Conservation (phyloP, 2,888 invertebrate genomes). For the Ectemnius continuus region DNA sequence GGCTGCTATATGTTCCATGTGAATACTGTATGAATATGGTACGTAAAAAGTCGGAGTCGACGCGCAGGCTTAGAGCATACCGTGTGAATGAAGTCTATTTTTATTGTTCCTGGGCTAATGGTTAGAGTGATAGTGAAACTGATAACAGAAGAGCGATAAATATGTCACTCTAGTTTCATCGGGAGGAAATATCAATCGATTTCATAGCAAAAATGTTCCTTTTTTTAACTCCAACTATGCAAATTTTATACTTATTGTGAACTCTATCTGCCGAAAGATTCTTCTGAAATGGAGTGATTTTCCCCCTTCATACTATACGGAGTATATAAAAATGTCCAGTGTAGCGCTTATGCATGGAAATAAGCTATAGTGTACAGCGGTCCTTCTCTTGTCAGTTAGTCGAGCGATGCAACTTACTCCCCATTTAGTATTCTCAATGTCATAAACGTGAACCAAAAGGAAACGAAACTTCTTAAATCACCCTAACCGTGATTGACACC, state of each 20-base stretch:
- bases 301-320: constrained; percentile 22
- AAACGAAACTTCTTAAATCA: too few relatives aligned
- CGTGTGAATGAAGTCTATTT: constrained; percentile 48
- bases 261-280: constrained; percentile 25
- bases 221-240: constrained; percentile 25
- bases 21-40: constrained; percentile 75
- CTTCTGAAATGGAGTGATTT: constrained; percentile 28
- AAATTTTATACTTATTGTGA: constrained; percentile 11
- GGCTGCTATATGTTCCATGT: constrained; percentile 75
- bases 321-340: constrained; percentile 50
- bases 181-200: constrained; percentile 36
- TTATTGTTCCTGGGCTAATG: constrained; percentile 41
- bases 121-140: constrained; percentile 38
- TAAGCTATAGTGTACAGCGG: constrained; percentile 56
- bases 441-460: constrained; percentile 10
- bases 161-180: constrained; percentile 22
- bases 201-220: constrained; percentile 26
- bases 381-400: constrained; percentile 38
- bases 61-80: constrained; percentile 53
- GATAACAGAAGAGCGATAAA: constrained; percentile 54
- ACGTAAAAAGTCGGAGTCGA: constrained; percentile 65
- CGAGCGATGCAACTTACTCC: constrained; percentile 45
- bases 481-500: too few relatives aligned
- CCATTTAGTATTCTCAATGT: constrained; percentile 42
- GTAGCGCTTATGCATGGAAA: constrained; percentile 45